Base-by-base conservation (phyloP, 2,113 vertebrate species). In the Sterrhoptilus dennistouni region DNA sequence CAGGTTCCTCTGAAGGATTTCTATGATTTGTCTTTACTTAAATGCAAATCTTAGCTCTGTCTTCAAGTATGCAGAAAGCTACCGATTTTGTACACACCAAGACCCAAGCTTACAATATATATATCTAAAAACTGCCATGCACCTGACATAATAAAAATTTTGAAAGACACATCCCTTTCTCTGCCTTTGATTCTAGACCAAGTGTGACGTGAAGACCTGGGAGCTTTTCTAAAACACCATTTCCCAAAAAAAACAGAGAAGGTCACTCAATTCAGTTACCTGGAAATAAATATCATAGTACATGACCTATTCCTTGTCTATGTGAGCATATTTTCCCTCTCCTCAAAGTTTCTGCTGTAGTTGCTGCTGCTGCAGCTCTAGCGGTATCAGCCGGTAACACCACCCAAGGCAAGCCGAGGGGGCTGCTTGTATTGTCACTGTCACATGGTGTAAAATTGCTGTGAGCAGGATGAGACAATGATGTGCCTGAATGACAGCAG, bases 401-500 rank as follows among this genome's bases (percentile, higher is more conserved):
- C 16, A 78, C 77, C 60, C 80, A 76, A 35, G 50, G 47, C 91
- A 80, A 56, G 60, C 53, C 8, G 5, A 91, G 53, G 40, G 3
- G 56, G 77, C 76, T 23, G 17, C 76, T 33, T 11, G n/a, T 8
- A 14, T 54, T 64, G 61, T 75, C 91, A 60, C 72, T 38, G 19
- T 88, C 95, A 95, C 80, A 68, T 64, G 65, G 24, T 12, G 68
- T 69, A 81, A 91, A 94, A 94, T 71, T 57, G 69, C 90, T 89
- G 47, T 3, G 86, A 95, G 92, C 85, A 61, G 69, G 69, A 80
- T 81, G 56, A 96, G 89, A 85, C 80, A 85, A 90, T 57, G 89
- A 87, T 87, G 90, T 56, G 83, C 69, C 59, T 79, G 79, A 91
- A 80, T 68, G 86, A 87, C 45, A 94, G 89, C 80, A 92, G 86